Percentiles rank a stretch among this genome's conserved stretches.
Evolutionary conservation across 2,113 vertebrate species (phyloP).

Genomic region (Oceanites oceanicus): DNA sequence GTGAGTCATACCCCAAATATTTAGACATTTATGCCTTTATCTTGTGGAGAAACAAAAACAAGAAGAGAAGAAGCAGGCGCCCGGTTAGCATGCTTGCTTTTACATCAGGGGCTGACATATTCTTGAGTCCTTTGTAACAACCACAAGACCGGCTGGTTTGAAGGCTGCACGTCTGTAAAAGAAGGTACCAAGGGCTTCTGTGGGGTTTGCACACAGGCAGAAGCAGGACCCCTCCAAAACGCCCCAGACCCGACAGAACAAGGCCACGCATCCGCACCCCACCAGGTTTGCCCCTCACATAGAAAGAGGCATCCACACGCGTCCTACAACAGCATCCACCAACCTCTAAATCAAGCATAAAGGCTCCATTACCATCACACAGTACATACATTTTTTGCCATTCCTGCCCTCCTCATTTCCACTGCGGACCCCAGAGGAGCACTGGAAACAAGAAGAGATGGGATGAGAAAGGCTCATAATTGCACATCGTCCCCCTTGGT

Average conservation of each 20-base stretch:
- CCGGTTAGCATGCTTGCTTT: not conserved
- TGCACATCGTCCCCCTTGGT: not conserved
- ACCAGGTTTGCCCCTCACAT: fast-evolving
- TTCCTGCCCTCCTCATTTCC: not conserved
- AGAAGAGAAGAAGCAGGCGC: not conserved
- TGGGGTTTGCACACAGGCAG: not conserved
- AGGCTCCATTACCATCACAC: not conserved
- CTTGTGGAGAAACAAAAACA: not conserved
- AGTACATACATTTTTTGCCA: not conserved
- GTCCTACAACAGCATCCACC: not conserved
- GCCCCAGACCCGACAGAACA: fast-evolving
- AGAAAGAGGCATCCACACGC: fast-evolving
- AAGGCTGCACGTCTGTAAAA: not conserved
- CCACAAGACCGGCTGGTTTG: fast-evolving
- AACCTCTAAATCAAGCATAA: not conserved
- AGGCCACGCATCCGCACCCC: not conserved
- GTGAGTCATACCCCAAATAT: not conserved
- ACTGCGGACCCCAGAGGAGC: not conserved
- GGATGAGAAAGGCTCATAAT: not conserved
- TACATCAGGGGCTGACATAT: too few relatives aligned
- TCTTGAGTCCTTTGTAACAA: fast-evolving
- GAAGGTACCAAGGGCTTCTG: not conserved
- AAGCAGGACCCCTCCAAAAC: not conserved
- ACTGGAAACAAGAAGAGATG: not conserved
- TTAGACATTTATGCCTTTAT: not conserved